phyloP scores from a whole-genome alignment of 2,797 vertebrate species.

The Chaetophractus vellerosus region DNA sequence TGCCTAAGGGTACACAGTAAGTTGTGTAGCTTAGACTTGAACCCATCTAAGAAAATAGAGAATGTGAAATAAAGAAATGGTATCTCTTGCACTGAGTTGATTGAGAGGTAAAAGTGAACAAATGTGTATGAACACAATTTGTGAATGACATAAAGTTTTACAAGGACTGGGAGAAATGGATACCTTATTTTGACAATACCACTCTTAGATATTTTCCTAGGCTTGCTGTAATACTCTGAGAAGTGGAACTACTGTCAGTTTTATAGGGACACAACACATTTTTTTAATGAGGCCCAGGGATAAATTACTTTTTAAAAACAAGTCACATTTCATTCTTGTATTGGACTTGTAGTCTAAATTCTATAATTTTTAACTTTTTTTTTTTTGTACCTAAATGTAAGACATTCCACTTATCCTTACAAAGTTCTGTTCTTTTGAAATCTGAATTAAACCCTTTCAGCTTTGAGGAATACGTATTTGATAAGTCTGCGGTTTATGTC shows the following conservation, averaged over 20 bases:
- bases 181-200: background rate
- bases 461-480: background rate
- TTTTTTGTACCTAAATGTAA: background rate
- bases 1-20: background rate
- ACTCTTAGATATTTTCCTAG: slow-evolving; percentile 27
- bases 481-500: background rate
- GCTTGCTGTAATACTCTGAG: background rate
- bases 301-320: background rate
- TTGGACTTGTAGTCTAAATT: background rate
- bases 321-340: background rate
- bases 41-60: background rate
- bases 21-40: background rate
- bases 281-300: background rate
- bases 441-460: background rate
- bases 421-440: slow-evolving; percentile 30
- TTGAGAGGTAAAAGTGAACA: background rate
- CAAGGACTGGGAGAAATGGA: background rate
- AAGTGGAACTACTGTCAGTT: background rate
- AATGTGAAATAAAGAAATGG: background rate
- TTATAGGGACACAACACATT: background rate
- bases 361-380: background rate
- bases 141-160: background rate
- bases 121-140: background rate
- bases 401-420: slow-evolving; percentile 35
- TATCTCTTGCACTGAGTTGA: background rate